Conservation (phyloP, 2,888 invertebrate species). For the Eupithecia subfuscata region DNA sequence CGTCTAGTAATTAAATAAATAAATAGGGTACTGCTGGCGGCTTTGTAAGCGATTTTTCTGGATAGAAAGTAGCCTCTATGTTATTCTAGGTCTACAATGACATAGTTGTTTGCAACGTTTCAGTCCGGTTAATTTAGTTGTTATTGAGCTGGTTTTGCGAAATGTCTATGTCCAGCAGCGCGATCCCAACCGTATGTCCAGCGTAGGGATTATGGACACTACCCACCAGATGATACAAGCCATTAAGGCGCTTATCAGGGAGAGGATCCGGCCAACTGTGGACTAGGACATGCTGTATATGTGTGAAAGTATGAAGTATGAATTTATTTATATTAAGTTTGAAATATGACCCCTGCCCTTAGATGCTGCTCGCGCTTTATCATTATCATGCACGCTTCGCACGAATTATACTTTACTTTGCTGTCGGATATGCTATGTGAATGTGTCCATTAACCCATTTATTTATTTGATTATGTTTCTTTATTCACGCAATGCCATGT, state of each 20-base stretch:
- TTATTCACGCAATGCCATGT: background rate
- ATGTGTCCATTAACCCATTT: background rate
- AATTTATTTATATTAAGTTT: background rate
- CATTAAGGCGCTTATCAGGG: background rate
- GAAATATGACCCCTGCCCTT: background rate
- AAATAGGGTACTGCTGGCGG: no score
- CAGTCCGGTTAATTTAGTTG: no score
- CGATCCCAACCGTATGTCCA: background rate
- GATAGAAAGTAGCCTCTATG: no score
- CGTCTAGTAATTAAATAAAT: no score
- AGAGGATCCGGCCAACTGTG: background rate
- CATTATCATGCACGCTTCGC: background rate
- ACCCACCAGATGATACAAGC: background rate
- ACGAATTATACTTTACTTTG: background rate
- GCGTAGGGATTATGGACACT: background rate
- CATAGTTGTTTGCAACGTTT: no score
- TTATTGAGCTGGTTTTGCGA: background rate
- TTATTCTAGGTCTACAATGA: no score
- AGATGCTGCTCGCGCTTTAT: background rate
- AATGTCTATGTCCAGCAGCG: background rate
- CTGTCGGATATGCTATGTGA: background rate
- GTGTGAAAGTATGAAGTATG: background rate
- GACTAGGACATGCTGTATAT: background rate
- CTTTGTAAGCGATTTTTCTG: no score
- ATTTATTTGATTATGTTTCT: background rate